phyloP scores from a whole-genome alignment of 2,113 vertebrate genomes.

The Eidolon helvum region DNA sequence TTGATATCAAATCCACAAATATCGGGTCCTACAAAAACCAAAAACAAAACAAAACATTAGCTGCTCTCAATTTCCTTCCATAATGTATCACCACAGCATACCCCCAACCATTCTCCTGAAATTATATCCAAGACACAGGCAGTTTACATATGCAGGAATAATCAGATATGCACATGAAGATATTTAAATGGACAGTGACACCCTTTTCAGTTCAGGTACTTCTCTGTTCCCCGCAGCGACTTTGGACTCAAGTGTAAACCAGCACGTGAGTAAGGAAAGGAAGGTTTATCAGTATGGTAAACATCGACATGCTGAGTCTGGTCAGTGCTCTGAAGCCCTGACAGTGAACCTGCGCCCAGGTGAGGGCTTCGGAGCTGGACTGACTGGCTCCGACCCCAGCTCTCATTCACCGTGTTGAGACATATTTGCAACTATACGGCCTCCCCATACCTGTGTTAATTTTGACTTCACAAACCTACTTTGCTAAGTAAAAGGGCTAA shows the following conservation, averaged over 20 bases:
- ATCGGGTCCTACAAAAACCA: conserved; percentile 87
- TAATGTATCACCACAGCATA: not conserved
- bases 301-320: not conserved
- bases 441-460: not conserved
- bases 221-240: not conserved
- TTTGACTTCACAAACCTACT: not conserved
- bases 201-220: not conserved
- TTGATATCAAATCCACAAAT: conserved; percentile 94
- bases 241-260: not conserved
- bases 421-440: not conserved
- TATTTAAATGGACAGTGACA: not conserved
- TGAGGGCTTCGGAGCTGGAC: not conserved
- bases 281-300: not conserved
- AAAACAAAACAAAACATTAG: not conserved
- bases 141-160: not conserved
- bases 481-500: not conserved
- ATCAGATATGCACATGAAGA: not conserved
- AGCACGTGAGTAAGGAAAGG: not conserved
- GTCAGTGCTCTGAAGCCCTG: not conserved
- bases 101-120: not conserved
- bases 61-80: not conserved
- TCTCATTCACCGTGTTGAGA: not conserved
- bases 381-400: not conserved
- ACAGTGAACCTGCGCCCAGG: not conserved
- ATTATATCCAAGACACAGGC: not conserved